A percentile compares a stretch with the other conserved stretches of the same genome.
Evolutionary conservation across 2,113 vertebrate genomes (phyloP).

Genomic region (Vulpes vulpes): DNA sequence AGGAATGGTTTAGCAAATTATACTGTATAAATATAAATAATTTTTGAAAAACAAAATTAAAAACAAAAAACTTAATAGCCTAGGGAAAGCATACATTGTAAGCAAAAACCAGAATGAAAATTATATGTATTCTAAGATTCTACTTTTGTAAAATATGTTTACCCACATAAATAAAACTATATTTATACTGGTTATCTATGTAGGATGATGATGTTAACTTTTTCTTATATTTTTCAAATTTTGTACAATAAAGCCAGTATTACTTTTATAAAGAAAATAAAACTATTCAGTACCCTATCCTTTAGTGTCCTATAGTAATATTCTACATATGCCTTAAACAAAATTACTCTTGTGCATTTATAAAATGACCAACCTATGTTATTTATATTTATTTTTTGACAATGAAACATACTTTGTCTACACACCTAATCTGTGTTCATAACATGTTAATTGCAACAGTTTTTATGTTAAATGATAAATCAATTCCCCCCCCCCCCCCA

Average conservation of each 20-base stretch:
- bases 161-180: conserved; percentile 55
- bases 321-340: neutral
- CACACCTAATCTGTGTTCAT: neutral
- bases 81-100: neutral
- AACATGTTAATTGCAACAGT: conserved; percentile 13
- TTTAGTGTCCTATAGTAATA: conserved; percentile 26
- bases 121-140: neutral
- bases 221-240: conserved; percentile 53
- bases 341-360: conserved; percentile 15
- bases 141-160: conserved; percentile 46
- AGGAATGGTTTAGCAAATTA: conserved; percentile 49
- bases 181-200: neutral
- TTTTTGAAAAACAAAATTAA: conserved; percentile 30
- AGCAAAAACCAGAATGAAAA: conserved; percentile 59
- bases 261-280: conserved; percentile 6
- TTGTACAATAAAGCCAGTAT: conserved; percentile 22
- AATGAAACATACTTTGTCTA: neutral
- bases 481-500: neutral
- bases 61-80: neutral
- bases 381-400: conserved; percentile 24
- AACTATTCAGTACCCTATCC: neutral
- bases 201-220: neutral
- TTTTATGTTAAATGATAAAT: conserved; percentile 18
- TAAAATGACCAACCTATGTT: conserved; percentile 27
- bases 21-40: neutral